Base-by-base conservation (phyloP, 2,113 vertebrate genomes). In the Eleginops maclovinus region DNA sequence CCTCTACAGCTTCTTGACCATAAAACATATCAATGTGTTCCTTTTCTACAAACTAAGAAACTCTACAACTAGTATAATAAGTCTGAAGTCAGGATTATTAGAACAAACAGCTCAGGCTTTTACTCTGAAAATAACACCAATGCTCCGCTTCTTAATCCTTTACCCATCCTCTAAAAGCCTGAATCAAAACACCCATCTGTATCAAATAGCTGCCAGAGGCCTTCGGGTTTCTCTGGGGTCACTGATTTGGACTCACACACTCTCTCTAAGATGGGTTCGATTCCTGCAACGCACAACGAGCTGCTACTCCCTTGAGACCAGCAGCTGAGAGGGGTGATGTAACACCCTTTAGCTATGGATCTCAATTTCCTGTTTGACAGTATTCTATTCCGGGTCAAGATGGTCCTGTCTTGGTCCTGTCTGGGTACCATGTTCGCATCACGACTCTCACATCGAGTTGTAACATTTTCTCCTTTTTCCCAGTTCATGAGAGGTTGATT, bases 131-230 rank as follows among this genome's bases (percentile, higher is more conserved):
- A 41, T 12, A 53, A 41, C 49, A 26, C 12, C 41, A 47, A 69
- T 3, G 3, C 11, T n/a, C 19, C 22, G n/a, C 6, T 15, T 61
- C 7, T 66, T 10, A 65, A 2, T 43, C 10, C 4, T 31, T 67
- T 36, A 16, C 22, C 75, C 24, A 14, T 63, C 13, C 21, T 75
- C 58, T 84, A 87, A 76, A 75, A 31, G 36, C n/a, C 68, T 6
- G 22, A 60, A 40, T 91, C 86, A 51, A 24, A 55, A 40, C 90
- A 84, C 50, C 58, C 81, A 31, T 65, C 74, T 26, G 89, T 81
- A 47, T 91, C 88, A 89, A 95, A 95, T 69, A 95, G 70, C 46
- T 94, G 89, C 94, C 92, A 95, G 15, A 91, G 31, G 66, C 81
- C 73, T 69, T 61, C 81, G 11, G 53, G 71, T 65, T 72, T 70